Base-by-base conservation (phyloP, 2,888 invertebrate genomes). In the Caenorhabditis sp. region DNA sequence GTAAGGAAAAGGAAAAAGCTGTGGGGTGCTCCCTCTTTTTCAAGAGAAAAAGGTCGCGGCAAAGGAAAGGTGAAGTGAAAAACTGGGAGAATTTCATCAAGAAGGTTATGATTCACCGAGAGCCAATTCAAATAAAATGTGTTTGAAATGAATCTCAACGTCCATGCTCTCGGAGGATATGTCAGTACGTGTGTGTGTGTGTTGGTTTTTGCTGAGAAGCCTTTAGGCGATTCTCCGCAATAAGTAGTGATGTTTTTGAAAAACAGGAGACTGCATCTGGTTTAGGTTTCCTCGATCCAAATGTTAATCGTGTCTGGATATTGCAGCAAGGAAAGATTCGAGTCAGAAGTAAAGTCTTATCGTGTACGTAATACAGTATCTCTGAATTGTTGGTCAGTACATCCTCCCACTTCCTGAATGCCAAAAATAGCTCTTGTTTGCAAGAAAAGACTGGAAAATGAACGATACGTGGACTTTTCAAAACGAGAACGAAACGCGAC, bases 401-500 rank as follows among this genome's bases (percentile, higher is more conserved):
- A 26, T 46, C 22, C 24, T 20, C 24, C 24, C n/a, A 13, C 6
- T 13, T 13, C n/a, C n/a, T 43, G 43, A 11, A 1, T 24, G 24
- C 26, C 17, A 53, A 53, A 63, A 13, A 48, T 17, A n/a, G n/a
- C n/a, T n/a, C n/a, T n/a, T n/a, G n/a, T n/a, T n/a, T n/a, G n/a
- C n/a, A 24, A 30, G 22, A 50, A 15, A 17, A 17, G 45, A 2
- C 13, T 22, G 17, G 4, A 39, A 11, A 24, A 56, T 20, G 53
- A 65, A 46, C 46, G 62, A 55, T 37, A 56, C 17, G 13, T 35
- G n/a, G 9, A 35, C 48, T 26, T 39, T 48, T 56, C 32, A 11
- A 27, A 48, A 39, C 37, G 15, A 32, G 56, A 56, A 50, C 65
- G 17, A 65, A 66, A 63, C 45, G 53, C 15, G 13, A 48, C 48